A percentile compares a stretch with the other conserved stretches of the same genome.
phyloP scores from a whole-genome alignment of 2,113 vertebrate genomes.

The Engystomops pustulosus region DNA sequence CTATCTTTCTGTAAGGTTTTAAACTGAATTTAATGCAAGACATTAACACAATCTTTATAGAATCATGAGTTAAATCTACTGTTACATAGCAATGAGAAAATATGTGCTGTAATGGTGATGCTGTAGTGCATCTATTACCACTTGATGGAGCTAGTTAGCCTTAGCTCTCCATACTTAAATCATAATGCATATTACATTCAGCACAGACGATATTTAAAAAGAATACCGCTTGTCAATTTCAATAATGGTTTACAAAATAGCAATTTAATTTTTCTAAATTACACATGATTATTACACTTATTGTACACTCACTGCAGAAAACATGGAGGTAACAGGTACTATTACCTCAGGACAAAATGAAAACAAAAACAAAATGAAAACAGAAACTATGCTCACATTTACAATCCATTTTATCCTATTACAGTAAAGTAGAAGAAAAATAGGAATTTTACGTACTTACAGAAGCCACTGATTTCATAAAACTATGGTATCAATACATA shows the following conservation, averaged over 20 bases:
- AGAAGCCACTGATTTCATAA: too few species aligned
- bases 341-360: neutral
- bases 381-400: neutral
- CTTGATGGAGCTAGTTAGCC: constrained; percentile 42
- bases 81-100: neutral
- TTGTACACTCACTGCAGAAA: neutral
- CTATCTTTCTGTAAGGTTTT: too few species aligned
- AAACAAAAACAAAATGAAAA: neutral
- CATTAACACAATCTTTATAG: neutral
- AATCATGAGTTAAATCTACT: neutral
- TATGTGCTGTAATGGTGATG: neutral
- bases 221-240: constrained; percentile 1
- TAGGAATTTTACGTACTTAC: too few species aligned
- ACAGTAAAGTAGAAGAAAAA: neutral
- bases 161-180: neutral
- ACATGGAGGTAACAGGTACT: neutral
- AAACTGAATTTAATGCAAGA: neutral
- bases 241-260: constrained; percentile 24
- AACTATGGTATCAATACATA: too few species aligned
- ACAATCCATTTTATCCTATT: neutral
- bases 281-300: constrained; percentile 1
- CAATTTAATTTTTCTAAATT: constrained; percentile 21
- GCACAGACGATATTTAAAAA: neutral
- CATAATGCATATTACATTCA: neutral
- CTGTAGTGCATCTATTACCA: neutral